These are phyloP conservation scores for Rhinogobio ventralis DNA, from an alignment of 2,797 vertebrate genomes.

Conservation along the genomic window DNA sequence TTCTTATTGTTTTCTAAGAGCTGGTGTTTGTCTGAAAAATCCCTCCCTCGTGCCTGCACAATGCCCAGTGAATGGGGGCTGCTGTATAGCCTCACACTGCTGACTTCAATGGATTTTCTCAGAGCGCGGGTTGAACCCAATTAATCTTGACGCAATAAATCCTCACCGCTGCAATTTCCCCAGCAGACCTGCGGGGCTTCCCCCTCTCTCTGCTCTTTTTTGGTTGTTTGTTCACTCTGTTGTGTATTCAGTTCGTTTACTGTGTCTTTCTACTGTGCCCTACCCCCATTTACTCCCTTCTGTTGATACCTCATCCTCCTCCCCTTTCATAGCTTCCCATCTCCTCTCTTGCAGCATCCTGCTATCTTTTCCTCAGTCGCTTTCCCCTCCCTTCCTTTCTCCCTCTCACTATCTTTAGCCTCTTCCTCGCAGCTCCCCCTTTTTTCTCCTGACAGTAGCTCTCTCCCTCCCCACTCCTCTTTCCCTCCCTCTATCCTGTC, in stretches of 20 bases:
- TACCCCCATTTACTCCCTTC: constrained; percentile 44
- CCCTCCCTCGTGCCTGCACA: constrained; percentile 33
- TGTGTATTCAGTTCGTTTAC: constrained; percentile 41
- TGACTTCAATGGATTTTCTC: constrained; percentile 77
- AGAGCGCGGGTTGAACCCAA: constrained; percentile 78
- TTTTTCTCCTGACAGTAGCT: constrained; percentile 46
- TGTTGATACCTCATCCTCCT: constrained; percentile 52
- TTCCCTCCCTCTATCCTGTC: constrained; percentile 36
- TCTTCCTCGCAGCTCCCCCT: constrained; percentile 31
- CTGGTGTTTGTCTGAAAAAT: constrained; percentile 29
- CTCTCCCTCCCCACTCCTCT: constrained; percentile 5
- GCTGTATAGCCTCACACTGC: constrained; percentile 51
- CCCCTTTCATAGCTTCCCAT: background rate
- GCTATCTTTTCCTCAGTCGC: constrained; percentile 1
- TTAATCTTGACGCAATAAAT: constrained; percentile 82
- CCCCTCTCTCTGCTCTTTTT: constrained; percentile 43
- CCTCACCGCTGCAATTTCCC: constrained; percentile 79
- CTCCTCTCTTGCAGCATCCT: background rate
- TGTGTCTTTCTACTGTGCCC: constrained; percentile 28
- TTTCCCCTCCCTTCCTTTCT: constrained; percentile 17
- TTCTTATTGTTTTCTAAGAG: constrained; percentile 21
- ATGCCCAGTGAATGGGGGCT: constrained; percentile 44
- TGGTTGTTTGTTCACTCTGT: constrained; percentile 34
- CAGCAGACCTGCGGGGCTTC: constrained; percentile 62
- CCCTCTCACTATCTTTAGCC: constrained; percentile 51